phyloP scores from a whole-genome alignment of 2,797 vertebrate species.

The Botia almorhae region DNA sequence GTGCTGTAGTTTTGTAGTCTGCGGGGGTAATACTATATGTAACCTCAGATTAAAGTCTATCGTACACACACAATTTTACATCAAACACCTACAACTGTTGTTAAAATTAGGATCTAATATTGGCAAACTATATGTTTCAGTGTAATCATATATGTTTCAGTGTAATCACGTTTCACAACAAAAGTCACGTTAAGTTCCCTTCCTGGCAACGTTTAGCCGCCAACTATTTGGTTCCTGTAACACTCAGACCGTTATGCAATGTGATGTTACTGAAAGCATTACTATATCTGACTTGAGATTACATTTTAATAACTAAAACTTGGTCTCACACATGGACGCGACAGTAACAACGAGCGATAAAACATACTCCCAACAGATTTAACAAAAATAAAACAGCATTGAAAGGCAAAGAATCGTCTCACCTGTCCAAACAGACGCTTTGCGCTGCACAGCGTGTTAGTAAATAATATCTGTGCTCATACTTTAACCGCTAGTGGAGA shows the following conservation, averaged over 20 bases:
- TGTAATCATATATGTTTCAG: too few relatives aligned
- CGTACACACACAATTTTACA: neutral
- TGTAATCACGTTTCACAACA: neutral
- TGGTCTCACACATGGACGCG: neutral
- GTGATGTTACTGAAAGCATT: neutral
- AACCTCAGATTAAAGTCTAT: too few relatives aligned
- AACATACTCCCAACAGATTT: neutral
- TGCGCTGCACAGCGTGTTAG: slow-evolving; percentile 38
- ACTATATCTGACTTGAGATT: neutral
- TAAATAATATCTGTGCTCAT: slow-evolving; percentile 51
- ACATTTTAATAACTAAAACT: neutral
- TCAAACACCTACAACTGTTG: neutral
- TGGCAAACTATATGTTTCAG: neutral
- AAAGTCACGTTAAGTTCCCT: neutral
- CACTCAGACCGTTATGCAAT: neutral
- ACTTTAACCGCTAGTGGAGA: slow-evolving; percentile 31
- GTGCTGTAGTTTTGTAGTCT: too few relatives aligned
- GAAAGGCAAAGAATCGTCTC: neutral
- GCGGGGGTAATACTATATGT: too few relatives aligned
- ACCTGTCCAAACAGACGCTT: slow-evolving; percentile 48
- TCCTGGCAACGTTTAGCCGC: neutral
- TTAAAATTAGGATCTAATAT: neutral
- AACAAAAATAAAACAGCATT: neutral
- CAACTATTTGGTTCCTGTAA: neutral
- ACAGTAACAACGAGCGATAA: neutral